Evolutionary conservation across 2,888 invertebrate species (phyloP).

Genomic region (Seladonia tumulorum): DNA sequence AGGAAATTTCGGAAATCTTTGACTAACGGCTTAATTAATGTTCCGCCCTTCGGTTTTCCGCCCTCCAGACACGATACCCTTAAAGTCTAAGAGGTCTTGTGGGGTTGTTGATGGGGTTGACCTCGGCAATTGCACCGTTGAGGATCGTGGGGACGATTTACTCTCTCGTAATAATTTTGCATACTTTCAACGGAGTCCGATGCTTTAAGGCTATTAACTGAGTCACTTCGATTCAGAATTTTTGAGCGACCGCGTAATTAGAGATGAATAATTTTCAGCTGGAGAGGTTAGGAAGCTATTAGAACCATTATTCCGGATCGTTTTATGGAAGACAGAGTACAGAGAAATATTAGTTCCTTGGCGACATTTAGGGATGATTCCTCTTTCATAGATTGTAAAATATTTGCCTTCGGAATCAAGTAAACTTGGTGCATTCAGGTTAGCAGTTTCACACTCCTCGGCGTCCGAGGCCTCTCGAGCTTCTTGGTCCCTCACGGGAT

Average conservation of each 20-base stretch:
- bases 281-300: neutral
- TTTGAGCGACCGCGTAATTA: neutral
- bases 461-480: no score
- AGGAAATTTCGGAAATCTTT: slow-evolving; percentile 48
- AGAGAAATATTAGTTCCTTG: neutral
- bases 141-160: neutral
- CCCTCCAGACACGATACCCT: neutral
- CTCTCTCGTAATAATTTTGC: neutral
- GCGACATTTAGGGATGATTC: no score
- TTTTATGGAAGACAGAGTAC: neutral
- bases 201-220: neutral
- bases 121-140: neutral
- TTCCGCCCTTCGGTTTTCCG: slow-evolving; percentile 14
- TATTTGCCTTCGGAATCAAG: no score
- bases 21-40: slow-evolving; percentile 39
- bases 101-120: neutral
- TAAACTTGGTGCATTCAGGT: no score
- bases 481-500: no score
- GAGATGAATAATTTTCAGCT: neutral
- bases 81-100: neutral
- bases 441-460: no score
- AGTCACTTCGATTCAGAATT: neutral
- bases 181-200: neutral
- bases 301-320: neutral
- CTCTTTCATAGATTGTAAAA: no score